Conservation (phyloP, 2,888 invertebrate species). For the Limnephilus auricula region DNA sequence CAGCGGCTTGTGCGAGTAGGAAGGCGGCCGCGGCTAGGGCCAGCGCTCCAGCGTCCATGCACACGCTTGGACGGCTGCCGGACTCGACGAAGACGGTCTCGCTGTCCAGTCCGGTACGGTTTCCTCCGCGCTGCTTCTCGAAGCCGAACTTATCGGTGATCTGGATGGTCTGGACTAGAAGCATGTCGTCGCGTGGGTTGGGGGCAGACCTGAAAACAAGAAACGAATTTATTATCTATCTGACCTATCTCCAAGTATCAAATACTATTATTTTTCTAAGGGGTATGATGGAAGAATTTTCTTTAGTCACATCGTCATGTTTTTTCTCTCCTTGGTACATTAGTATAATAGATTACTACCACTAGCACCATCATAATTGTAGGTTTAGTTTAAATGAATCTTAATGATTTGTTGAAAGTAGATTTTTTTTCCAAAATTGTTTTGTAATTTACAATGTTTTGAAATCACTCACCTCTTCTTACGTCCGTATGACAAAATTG, state of each 20-base stretch:
- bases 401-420: not conserved
- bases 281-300: too few species aligned
- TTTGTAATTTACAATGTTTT: not conserved
- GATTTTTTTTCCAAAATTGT: not conserved
- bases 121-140: slow-evolving; percentile 82
- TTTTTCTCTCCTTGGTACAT: too few species aligned
- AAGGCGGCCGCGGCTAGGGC: slow-evolving; percentile 92
- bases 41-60: slow-evolving; percentile 88
- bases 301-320: too few species aligned
- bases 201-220: slow-evolving; percentile 56
- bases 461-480: slow-evolving; percentile 78
- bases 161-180: slow-evolving; percentile 93
- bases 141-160: slow-evolving; percentile 95
- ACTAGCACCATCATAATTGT: not conserved
- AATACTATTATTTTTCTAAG: too few species aligned
- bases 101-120: slow-evolving; percentile 77
- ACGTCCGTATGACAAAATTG: slow-evolving; percentile 90
- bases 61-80: slow-evolving; percentile 78
- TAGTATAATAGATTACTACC: not conserved
- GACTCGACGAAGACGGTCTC: slow-evolving; percentile 86
- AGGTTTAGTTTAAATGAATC: not conserved
- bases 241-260: too few species aligned
- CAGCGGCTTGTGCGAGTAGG: slow-evolving; percentile 90
- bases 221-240: slow-evolving; percentile 71
- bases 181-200: slow-evolving; percentile 83